Conservation (phyloP, 2,888 invertebrate species). For the Phorcus lineatus region DNA sequence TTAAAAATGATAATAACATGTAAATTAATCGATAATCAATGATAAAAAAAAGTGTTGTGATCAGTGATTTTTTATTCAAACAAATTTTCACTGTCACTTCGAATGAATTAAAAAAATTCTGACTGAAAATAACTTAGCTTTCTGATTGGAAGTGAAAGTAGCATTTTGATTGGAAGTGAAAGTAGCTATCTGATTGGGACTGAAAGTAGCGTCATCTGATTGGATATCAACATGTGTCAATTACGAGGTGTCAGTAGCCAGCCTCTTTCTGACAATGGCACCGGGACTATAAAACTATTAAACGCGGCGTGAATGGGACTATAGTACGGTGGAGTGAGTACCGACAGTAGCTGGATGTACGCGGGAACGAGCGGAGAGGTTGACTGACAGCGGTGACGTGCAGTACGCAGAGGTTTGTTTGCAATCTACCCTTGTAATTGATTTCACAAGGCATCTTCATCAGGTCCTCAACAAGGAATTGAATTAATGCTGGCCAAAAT, state of each 20-base stretch:
- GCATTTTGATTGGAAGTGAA: too few relatives aligned
- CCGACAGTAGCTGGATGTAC: not conserved
- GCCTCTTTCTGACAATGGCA: constrained; percentile 15
- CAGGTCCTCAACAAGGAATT: not conserved
- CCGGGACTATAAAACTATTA: not conserved
- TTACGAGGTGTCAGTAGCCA: not conserved
- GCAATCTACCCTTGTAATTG: constrained; percentile 12
- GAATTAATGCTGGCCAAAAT: constrained; percentile 15
- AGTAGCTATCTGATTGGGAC: too few relatives aligned
- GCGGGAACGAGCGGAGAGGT: not conserved
- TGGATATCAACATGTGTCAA: not conserved
- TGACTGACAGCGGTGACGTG: not conserved
- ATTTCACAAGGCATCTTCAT: not conserved
- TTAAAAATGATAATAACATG: too few relatives aligned
- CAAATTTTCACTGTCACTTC: too few relatives aligned
- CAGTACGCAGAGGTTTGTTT: constrained; percentile 12
- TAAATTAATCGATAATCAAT: too few relatives aligned
- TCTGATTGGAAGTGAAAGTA: too few relatives aligned
- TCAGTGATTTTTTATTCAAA: too few relatives aligned
- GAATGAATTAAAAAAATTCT: too few relatives aligned
- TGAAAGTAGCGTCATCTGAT: not conserved
- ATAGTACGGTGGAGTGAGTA: not conserved
- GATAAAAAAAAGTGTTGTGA: too few relatives aligned
- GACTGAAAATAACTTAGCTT: too few relatives aligned
- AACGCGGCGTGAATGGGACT: not conserved